Evolutionary conservation across 2,888 invertebrate genomes (phyloP), one percentile per base, ranked within the genome.

Genomic region (Lasioglossum calceatum): DNA sequence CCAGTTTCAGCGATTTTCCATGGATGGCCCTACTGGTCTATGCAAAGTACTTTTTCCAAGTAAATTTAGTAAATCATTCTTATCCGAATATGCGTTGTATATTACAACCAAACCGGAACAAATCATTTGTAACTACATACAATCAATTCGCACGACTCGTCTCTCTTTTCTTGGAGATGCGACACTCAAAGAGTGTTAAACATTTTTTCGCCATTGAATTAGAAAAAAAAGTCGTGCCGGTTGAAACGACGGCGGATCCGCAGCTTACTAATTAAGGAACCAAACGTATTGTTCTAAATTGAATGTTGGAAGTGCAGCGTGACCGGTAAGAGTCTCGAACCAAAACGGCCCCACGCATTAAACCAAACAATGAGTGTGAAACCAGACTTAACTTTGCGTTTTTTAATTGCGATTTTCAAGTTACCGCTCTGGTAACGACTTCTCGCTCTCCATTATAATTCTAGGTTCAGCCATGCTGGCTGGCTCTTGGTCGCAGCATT

Each of bases 391-490:
- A 64, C 4, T 64, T 64, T 64, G 32, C 70, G 70, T 23, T 39
- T 70, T 70, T 39, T 70, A 70, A 70, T 70, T 39, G 70, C 12
- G 12, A 39, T 39, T 71, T 42, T 23, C 71, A 71, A 71, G 42
- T 71, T 42, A 42, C 14, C 70, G 67, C 19, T 67, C 16, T 16
- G 61, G 23, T 58, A 39, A 8, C 32, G 61, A 79, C 47, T 39
- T 50, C 54, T 39, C 54, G 47, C 72, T 50, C 32, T 50, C 44
- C 58, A 50, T 27, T 27, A 44, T 32, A 36, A 42, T 74, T 67
- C 39, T 44, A 54, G 50, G 32, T 67, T 74, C 77, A 47, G 39
- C 50, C 61, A 32, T 73, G 61, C 42, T 64, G 39, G 32, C 32
- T 27, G 39, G 50, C 16, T 44, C n/a, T n/a, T n/a, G 16, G 19